Conservation (phyloP, 1,140 invertebrate species). For the Aphis craccivora region DNA sequence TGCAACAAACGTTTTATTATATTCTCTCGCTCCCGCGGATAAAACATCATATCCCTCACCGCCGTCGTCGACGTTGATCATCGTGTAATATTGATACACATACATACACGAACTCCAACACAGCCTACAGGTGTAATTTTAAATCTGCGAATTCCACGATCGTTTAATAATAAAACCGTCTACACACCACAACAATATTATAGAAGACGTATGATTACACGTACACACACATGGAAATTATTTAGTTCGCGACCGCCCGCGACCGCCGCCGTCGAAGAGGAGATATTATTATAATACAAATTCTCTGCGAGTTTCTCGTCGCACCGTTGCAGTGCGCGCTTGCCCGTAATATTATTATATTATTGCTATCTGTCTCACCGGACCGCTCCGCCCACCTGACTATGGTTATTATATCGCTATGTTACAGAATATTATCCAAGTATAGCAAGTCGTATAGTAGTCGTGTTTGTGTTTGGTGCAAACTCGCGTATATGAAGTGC, state of each 20-base stretch:
- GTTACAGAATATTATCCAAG: neutral
- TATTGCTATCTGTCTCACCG: neutral
- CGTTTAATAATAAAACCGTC: constrained; percentile 20
- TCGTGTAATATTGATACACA: neutral
- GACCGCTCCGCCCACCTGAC: neutral
- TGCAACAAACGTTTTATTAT: constrained; percentile 22
- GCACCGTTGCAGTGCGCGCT: neutral
- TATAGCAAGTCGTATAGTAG: neutral
- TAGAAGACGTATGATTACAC: neutral
- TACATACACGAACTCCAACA: neutral
- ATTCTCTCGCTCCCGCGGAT: neutral
- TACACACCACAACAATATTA: neutral
- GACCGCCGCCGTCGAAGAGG: neutral
- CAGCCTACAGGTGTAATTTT: constrained; percentile 8
- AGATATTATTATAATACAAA: constrained; percentile 1
- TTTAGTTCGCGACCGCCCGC: neutral
- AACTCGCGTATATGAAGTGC: neutral
- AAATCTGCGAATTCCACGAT: constrained; percentile 29
- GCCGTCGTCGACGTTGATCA: neutral
- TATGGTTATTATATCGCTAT: neutral
- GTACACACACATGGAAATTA: neutral
- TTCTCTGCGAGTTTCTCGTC: neutral
- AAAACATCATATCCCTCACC: neutral
- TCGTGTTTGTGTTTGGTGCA: neutral
- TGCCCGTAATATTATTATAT: constrained; percentile 1